These are phyloP conservation scores for Euwallacea similis DNA, from an alignment of 1,140 invertebrate species.

Conservation along the genomic window DNA sequence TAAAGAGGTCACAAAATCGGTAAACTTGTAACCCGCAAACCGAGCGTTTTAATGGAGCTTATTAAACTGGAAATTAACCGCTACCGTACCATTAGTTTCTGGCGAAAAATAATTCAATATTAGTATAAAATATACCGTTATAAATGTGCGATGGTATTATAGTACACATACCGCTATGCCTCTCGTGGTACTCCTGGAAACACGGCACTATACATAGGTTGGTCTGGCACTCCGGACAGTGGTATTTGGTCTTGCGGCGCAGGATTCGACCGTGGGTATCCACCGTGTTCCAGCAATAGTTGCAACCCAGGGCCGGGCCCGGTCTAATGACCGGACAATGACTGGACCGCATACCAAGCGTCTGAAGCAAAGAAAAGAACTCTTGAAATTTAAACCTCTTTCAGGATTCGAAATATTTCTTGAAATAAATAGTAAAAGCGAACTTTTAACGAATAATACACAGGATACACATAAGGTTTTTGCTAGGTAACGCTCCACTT, in stretches of 20 bases:
- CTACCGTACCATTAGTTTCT: too few species aligned
- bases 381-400: too few species aligned
- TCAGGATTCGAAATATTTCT: too few species aligned
- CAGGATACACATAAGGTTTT: too few species aligned
- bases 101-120: too few species aligned
- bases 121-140: not conserved
- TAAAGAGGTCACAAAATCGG: too few species aligned
- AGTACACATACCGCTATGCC: slow-evolving; percentile 37
- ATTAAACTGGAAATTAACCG: too few species aligned
- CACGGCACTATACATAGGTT: slow-evolving; percentile 86
- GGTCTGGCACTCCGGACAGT: slow-evolving; percentile 83
- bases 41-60: too few species aligned
- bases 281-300: slow-evolving; percentile 87
- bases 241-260: slow-evolving; percentile 82
- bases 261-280: slow-evolving; percentile 77
- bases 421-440: too few species aligned
- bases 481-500: not conserved
- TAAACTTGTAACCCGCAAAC: too few species aligned
- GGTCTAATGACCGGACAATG: slow-evolving; percentile 78
- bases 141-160: not conserved
- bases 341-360: slow-evolving; percentile 52
- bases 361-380: not conserved
- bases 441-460: too few species aligned
- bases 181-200: slow-evolving; percentile 79
- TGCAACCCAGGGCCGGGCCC: slow-evolving; percentile 80